Conservation (phyloP, 2,113 vertebrate species). For the Donacobius atricapilla region DNA sequence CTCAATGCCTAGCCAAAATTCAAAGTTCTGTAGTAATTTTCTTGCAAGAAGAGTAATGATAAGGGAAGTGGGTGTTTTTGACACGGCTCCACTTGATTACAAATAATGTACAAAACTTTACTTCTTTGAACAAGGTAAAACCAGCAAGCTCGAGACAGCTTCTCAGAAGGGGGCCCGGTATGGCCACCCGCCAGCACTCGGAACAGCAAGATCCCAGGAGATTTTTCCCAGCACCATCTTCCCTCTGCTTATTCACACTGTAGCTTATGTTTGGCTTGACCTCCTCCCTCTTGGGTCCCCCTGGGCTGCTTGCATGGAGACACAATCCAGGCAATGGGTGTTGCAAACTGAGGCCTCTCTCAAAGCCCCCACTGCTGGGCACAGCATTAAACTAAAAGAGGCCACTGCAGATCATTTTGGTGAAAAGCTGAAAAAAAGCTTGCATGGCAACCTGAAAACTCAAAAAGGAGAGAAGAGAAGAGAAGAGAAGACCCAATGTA, state of each 20-base stretch:
- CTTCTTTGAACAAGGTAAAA: background rate
- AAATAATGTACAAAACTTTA: background rate
- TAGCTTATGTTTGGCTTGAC: background rate
- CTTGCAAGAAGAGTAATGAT: background rate
- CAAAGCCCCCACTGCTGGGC: background rate
- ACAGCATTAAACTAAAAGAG: background rate
- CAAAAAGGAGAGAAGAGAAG: background rate
- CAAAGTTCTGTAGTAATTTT: background rate
- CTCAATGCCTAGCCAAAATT: background rate
- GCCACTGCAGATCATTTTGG: background rate
- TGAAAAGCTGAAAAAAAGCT: background rate
- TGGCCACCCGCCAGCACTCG: rapidly evolving
- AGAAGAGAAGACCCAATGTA: background rate
- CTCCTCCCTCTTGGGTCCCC: background rate
- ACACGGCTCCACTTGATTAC: background rate
- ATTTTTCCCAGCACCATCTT: background rate
- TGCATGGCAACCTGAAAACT: background rate
- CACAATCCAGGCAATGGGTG: background rate
- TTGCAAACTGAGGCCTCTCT: background rate
- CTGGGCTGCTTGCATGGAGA: background rate
- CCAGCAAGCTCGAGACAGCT: background rate
- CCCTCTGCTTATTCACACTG: rapidly evolving
- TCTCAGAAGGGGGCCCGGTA: background rate
- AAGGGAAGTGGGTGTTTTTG: background rate
- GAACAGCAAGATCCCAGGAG: background rate